Evolutionary conservation across 1,140 invertebrate species (phyloP).

Genomic region (Danaus plexippus): DNA sequence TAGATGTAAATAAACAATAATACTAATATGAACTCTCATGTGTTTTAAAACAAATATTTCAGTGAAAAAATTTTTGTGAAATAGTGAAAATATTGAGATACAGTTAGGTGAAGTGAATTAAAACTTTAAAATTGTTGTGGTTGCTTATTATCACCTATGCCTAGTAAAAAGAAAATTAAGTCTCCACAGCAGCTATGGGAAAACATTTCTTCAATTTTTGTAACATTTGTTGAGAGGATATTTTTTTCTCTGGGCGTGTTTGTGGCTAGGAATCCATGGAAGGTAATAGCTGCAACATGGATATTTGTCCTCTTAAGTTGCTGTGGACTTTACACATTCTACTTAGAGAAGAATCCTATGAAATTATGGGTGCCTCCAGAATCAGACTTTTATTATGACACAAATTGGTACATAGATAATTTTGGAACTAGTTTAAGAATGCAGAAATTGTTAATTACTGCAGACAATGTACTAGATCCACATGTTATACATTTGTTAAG

Average conservation of each 20-base stretch:
- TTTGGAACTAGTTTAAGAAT: conserved; percentile 76
- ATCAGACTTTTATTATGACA: conserved; percentile 78
- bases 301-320: conserved; percentile 66
- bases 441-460: conserved; percentile 76
- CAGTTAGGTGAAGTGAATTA: not conserved
- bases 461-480: conserved; percentile 78
- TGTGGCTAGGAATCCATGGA: conserved; percentile 70
- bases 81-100: no score
- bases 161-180: conserved; percentile 43
- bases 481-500: conserved; percentile 55
- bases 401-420: conserved; percentile 80
- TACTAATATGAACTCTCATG: no score
- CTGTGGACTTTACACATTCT: conserved; percentile 74
- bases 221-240: conserved; percentile 57
- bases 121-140: not conserved
- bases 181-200: conserved; percentile 62
- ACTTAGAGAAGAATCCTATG: conserved; percentile 78
- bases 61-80: no score
- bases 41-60: no score
- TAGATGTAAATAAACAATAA: no score
- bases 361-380: conserved; percentile 81
- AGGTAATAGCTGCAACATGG: conserved; percentile 70
- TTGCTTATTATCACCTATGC: conserved; percentile 31
- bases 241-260: conserved; percentile 68
- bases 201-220: conserved; percentile 50